phyloP scores from a whole-genome alignment of 2,888 invertebrate genomes.

The Drosophila affinis region DNA sequence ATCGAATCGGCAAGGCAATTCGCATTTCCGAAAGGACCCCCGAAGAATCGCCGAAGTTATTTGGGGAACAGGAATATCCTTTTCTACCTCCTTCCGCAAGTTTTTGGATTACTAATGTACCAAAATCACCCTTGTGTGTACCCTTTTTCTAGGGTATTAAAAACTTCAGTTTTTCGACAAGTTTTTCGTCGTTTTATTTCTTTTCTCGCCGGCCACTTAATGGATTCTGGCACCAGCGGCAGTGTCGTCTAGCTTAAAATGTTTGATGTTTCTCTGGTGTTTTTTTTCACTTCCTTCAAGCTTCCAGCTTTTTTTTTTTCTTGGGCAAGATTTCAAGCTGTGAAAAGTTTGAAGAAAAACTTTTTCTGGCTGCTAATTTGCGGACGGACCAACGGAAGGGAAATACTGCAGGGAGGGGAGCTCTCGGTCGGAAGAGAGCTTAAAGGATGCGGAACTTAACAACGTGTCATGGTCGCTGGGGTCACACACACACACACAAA shows the following conservation, averaged over 20 bases:
- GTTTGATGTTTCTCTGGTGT: neutral
- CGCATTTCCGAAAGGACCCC: too few species aligned
- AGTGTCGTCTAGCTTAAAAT: conserved; percentile 26
- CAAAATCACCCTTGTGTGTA: neutral
- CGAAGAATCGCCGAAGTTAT: too few species aligned
- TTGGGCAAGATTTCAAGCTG: neutral
- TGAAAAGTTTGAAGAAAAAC: neutral
- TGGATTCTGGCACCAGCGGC: conserved; percentile 53
- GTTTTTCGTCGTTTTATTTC: conserved; percentile 14
- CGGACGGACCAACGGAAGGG: conserved; percentile 1
- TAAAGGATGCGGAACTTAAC: conserved; percentile 2
- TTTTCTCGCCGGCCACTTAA: conserved; percentile 48
- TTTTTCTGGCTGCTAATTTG: conserved; percentile 7
- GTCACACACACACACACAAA: neutral
- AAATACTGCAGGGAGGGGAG: neutral
- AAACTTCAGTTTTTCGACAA: conserved; percentile 6
- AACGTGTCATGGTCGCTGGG: conserved; percentile 42
- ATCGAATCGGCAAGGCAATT: too few species aligned
- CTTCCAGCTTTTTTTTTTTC: neutral
- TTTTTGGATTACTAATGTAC: too few species aligned
- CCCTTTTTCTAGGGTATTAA: neutral
- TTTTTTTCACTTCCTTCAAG: conserved; percentile 14
- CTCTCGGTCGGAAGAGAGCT: neutral
- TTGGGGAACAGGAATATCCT: too few species aligned
- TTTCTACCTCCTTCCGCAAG: too few species aligned